Evolutionary conservation across 2,113 vertebrate species (phyloP), one percentile per base, ranked within the genome.

Genomic region (Tyrannus savana): DNA sequence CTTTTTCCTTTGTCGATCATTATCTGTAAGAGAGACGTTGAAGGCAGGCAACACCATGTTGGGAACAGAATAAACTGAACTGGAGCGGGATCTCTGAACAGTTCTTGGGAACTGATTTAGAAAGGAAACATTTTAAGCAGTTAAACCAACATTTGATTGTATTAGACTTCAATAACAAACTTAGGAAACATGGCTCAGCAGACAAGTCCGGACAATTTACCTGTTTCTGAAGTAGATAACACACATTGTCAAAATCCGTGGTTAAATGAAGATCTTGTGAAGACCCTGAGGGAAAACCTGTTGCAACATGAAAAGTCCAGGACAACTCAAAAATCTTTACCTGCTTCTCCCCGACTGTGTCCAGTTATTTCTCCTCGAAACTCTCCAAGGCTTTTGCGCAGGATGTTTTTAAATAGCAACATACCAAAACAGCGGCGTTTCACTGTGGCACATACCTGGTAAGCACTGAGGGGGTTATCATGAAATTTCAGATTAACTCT

Each of bases 381-480:
- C 96, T 99, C 99, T 42, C 99, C 99, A 9, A 98, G 99, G 78
- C 98, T 99, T 47, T 98, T 99, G 42, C 98, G 99, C 68, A 99
- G 99, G 97, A 99, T 99, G 99, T 97, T 99, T 95, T 97, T 99
- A 69, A 99, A 97, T 88, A 99, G 99, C 98, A 99, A 99, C 97
- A 99, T 98, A 97, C 99, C 99, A 91, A 99, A 99, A 92, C 99
- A 99, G 97, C 98, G 99, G 92, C 98, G 99, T 59, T 99, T 99
- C 98, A 99, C 99, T 3, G 99, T 99, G 82, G 99, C 99, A 68
- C 99, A 99, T 98, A 99, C 99, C 89, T 99, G 99, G 99, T 99
- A 99, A 99, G 99, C 74, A 52, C 56, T 59, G 62, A 90, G 10
- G 3, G 2, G 28, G 19, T 76, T 73, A 49, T 55, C 17, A 73